phyloP scores from a whole-genome alignment of 2,888 invertebrate genomes.

The Phyllotreta cruciferae region DNA sequence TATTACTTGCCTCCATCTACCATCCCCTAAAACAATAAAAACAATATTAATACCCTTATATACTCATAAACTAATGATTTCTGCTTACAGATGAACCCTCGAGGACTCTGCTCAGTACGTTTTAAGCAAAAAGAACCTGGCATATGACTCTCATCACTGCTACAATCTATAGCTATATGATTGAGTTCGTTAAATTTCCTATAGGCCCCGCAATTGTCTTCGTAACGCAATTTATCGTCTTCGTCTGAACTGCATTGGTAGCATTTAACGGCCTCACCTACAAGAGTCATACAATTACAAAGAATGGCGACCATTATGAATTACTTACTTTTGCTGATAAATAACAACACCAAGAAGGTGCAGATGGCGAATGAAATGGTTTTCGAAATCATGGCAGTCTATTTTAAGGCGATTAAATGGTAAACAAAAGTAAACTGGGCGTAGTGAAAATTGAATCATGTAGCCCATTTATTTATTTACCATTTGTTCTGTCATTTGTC shows the following conservation, averaged over 20 bases:
- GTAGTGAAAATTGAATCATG: no score
- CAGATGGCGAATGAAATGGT: no score
- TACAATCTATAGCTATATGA: slow-evolving; percentile 92
- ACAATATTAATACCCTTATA: background rate
- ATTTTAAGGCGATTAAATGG: no score
- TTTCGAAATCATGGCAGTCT: no score
- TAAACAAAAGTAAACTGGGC: no score
- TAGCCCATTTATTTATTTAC: no score
- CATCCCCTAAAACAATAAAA: slow-evolving; percentile 80
- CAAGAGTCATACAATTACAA: background rate
- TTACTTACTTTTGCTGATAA: no score
- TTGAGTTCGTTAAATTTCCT: slow-evolving; percentile 81
- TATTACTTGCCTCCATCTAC: slow-evolving; percentile 91
- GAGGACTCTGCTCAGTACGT: slow-evolving; percentile 90
- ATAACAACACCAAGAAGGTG: no score
- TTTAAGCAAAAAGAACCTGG: slow-evolving; percentile 98
- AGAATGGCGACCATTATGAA: background rate
- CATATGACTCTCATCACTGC: slow-evolving; percentile 90
- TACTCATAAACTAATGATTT: slow-evolving; percentile 1
- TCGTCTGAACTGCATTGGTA: slow-evolving; percentile 93
- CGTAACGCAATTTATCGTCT: slow-evolving; percentile 69
- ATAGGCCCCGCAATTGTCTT: slow-evolving; percentile 92
- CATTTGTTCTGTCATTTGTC: no score
- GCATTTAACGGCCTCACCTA: slow-evolving; percentile 80
- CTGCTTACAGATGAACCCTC: slow-evolving; percentile 93